Percentiles rank a stretch among this genome's conserved stretches.
Conservation (phyloP, 64 coral and sea anemone species). For the Stichodactyla helianthus region DNA sequence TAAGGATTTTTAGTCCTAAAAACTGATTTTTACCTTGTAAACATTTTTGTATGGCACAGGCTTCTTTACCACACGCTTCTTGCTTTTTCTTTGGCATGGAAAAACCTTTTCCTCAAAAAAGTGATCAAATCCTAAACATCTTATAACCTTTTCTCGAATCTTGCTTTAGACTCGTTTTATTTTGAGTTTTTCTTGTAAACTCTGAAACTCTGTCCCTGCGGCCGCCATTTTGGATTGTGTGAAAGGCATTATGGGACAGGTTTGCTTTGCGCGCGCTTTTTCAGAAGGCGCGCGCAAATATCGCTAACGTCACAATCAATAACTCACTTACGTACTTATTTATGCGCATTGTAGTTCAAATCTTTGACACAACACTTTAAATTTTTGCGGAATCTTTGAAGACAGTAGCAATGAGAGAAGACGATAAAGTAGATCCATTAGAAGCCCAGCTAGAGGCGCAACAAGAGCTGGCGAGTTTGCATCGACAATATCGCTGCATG, state of each 20-base stretch:
- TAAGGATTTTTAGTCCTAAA: too few species aligned
- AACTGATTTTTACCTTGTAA: neutral
- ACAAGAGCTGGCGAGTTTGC: constrained; percentile 67
- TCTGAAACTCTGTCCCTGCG: neutral
- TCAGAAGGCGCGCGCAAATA: neutral
- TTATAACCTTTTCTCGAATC: neutral
- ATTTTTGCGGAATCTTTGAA: neutral
- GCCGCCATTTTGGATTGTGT: neutral
- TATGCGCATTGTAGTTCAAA: neutral
- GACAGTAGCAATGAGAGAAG: constrained; percentile 41
- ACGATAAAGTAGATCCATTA: constrained; percentile 75
- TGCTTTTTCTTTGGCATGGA: neutral
- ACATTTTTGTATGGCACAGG: constrained; percentile 16
- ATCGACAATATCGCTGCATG: constrained; percentile 82
- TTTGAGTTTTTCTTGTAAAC: neutral
- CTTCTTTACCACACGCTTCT: constrained; percentile 6
- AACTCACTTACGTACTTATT: neutral
- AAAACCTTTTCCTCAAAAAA: neutral
- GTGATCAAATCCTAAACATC: neutral
- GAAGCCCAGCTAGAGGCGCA: constrained; percentile 80
- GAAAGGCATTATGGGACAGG: neutral
- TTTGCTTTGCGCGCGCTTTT: neutral
- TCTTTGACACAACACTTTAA: neutral
- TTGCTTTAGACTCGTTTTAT: neutral
- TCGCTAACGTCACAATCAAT: neutral